Conservation (phyloP, 2,888 invertebrate genomes). For the Masnerella sp. region DNA sequence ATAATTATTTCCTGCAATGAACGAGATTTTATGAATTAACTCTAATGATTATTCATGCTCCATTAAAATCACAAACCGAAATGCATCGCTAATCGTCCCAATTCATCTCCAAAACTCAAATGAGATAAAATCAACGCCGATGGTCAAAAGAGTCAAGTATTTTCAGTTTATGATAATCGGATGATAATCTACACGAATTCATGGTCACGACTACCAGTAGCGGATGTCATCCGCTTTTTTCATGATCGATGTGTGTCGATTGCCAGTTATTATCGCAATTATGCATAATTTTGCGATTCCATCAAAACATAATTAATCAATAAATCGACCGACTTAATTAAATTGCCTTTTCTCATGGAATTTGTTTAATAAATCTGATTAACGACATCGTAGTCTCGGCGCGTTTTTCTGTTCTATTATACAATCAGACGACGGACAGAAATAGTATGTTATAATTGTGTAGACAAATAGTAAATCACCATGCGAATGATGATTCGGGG, state of each 20-base stretch:
- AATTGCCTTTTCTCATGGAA: not conserved
- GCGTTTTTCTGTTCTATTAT: not conserved
- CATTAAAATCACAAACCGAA: not conserved
- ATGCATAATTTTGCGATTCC: not conserved
- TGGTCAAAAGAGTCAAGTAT: slow-evolving; percentile 10
- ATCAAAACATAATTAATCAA: not conserved
- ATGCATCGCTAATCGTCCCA: slow-evolving; percentile 7
- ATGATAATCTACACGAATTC: slow-evolving; percentile 17
- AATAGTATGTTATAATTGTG: not conserved
- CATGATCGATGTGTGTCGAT: not conserved
- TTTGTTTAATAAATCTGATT: not conserved
- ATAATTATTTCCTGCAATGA: no score
- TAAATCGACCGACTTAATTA: no score
- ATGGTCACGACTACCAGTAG: slow-evolving; percentile 6
- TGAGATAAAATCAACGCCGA: slow-evolving; percentile 15
- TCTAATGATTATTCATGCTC: not conserved
- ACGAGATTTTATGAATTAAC: not conserved
- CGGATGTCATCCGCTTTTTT: not conserved
- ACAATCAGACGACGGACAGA: not conserved
- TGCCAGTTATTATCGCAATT: not conserved
- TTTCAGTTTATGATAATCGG: slow-evolving; percentile 18
- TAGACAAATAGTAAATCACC: slow-evolving; percentile 3
- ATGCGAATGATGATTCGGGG: no score
- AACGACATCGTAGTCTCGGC: not conserved
- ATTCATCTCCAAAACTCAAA: slow-evolving; percentile 1